phyloP scores from a whole-genome alignment of 2,797 vertebrate genomes.

The Antrozous pallidus region DNA sequence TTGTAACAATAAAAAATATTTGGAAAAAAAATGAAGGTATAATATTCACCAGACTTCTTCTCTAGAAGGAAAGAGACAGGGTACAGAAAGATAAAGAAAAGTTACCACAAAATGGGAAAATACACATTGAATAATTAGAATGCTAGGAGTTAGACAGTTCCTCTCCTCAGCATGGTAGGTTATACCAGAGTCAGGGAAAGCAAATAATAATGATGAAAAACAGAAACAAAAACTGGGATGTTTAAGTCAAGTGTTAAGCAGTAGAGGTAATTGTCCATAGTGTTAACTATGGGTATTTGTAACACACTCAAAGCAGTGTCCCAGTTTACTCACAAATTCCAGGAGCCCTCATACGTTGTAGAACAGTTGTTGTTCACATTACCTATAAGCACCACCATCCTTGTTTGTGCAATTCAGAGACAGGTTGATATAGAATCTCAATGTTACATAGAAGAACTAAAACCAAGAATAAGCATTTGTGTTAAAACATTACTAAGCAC shows the following conservation, averaged over 20 bases:
- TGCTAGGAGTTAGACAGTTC: not conserved
- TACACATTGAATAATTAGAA: not conserved
- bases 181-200: not conserved
- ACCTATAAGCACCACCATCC: not conserved
- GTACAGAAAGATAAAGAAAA: not conserved
- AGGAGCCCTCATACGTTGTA: not conserved
- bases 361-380: not conserved
- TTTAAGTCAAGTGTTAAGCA: not conserved
- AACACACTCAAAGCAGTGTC: not conserved
- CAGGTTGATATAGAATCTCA: not conserved
- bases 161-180: not conserved
- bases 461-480: not conserved
- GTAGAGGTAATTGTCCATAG: not conserved
- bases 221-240: not conserved
- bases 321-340: not conserved
- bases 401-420: not conserved
- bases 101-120: not conserved
- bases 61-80: not conserved
- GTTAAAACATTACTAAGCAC: not conserved
- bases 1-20: not conserved
- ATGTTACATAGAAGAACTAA: not conserved
- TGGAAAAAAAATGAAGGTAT: not conserved
- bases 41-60: not conserved
- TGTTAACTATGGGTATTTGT: not conserved
- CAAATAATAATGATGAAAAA: not conserved